These are phyloP conservation scores for Pseudochromis fuscus DNA, from an alignment of 2,797 vertebrate genomes.

Conservation along the genomic window DNA sequence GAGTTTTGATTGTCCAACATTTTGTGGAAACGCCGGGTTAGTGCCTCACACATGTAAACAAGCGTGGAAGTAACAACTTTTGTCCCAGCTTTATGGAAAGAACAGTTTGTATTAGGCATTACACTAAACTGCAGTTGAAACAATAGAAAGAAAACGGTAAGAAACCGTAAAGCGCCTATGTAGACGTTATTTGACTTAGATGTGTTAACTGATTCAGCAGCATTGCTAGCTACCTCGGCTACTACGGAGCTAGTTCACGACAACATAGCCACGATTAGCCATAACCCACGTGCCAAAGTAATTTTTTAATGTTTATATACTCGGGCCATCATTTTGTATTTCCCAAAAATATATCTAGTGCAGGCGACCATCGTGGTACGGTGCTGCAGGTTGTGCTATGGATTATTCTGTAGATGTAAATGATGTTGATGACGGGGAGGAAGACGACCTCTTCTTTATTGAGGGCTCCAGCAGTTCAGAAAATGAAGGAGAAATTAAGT, in stretches of 20 bases:
- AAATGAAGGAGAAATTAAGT: constrained; percentile 22
- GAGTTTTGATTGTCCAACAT: constrained; percentile 67
- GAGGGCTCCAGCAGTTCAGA: constrained; percentile 56
- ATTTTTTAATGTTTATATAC: background rate
- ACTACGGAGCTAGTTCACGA: background rate
- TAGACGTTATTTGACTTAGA: background rate
- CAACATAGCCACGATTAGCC: constrained; percentile 15
- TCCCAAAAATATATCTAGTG: background rate
- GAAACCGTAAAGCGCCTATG: fast-evolving
- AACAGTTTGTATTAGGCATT: background rate
- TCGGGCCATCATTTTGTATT: background rate
- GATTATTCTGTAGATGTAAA: constrained; percentile 5
- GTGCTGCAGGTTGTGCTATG: constrained; percentile 38
- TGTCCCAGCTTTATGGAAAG: background rate
- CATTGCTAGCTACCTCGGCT: background rate
- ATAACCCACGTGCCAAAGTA: background rate
- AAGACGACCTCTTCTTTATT: constrained; percentile 41
- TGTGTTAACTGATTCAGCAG: constrained; percentile 9
- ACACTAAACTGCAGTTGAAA: no score
- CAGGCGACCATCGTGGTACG: no score
- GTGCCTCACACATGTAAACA: constrained; percentile 31
- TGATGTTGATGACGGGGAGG: background rate
- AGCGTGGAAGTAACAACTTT: background rate
- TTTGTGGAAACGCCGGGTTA: constrained; percentile 52
- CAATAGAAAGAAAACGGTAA: background rate